These are phyloP conservation scores for Pentalonia nigronervosa DNA, from an alignment of 1,140 invertebrate genomes.

Conservation along the genomic window DNA sequence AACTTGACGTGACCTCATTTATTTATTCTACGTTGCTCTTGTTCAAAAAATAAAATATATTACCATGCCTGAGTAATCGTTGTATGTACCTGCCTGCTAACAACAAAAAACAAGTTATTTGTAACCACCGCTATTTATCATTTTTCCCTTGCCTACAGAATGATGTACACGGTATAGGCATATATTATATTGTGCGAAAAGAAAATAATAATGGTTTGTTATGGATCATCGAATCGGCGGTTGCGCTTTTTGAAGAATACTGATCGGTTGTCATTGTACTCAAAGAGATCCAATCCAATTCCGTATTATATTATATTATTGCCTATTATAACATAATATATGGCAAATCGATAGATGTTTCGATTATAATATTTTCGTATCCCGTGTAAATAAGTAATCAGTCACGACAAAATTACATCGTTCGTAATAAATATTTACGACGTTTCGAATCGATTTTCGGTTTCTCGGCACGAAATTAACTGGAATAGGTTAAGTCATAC, in stretches of 20 bases:
- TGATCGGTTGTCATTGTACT: background rate
- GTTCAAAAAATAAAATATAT: background rate
- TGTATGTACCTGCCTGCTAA: background rate
- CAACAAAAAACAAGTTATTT: background rate
- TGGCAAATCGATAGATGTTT: background rate
- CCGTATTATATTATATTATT: background rate
- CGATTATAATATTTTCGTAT: background rate
- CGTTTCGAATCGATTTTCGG: background rate
- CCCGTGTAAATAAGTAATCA: background rate
- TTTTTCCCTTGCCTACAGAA: background rate
- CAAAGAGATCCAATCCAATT: background rate
- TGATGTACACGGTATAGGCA: background rate
- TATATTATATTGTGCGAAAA: background rate
- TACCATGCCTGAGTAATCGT: background rate
- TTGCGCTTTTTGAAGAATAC: background rate
- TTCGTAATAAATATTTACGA: background rate
- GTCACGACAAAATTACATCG: background rate
- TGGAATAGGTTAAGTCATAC: background rate
- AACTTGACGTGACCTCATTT: conserved; percentile 19
- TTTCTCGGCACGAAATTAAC: background rate
- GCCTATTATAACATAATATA: background rate
- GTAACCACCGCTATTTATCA: background rate
- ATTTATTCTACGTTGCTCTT: background rate
- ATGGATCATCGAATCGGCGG: background rate
- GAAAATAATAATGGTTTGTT: background rate